Conservation (phyloP, 2,888 invertebrate species). For the Cephus rjabovi region DNA sequence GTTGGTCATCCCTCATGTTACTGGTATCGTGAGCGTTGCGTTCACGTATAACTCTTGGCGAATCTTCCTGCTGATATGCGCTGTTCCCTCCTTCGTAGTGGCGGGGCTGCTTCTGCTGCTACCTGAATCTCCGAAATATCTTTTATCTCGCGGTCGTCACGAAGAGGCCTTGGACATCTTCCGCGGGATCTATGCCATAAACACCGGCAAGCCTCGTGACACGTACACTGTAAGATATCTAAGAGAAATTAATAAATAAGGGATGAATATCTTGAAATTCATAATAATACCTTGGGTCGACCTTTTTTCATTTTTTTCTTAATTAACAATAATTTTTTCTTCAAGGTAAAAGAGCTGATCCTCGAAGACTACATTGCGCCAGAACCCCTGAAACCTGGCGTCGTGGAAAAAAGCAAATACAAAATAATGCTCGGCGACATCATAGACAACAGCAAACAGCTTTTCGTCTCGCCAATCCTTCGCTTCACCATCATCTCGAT, state of each 20-base stretch:
- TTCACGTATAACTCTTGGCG: constrained; percentile 94
- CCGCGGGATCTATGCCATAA: constrained; percentile 82
- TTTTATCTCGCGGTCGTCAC: constrained; percentile 82
- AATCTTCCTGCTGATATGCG: constrained; percentile 89
- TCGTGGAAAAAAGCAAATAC: constrained; percentile 70
- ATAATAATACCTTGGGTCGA: no score
- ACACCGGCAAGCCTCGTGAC: constrained; percentile 81
- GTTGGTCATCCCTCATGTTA: constrained; percentile 71
- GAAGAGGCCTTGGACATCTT: constrained; percentile 87
- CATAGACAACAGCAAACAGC: constrained; percentile 82
- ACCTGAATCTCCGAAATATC: constrained; percentile 93
- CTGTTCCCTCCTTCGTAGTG: constrained; percentile 88
- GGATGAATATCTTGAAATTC: neutral
- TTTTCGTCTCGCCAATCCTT: constrained; percentile 84
- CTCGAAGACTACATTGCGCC: constrained; percentile 56
- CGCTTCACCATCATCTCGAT: constrained; percentile 87
- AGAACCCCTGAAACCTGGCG: constrained; percentile 49
- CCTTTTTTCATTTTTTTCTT: neutral
- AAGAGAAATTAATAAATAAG: neutral
- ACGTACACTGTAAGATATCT: constrained; percentile 81
- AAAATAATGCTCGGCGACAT: constrained; percentile 82
- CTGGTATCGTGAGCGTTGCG: constrained; percentile 75
- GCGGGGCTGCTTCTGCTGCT: constrained; percentile 84
- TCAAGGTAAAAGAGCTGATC: constrained; percentile 63
- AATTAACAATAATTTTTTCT: neutral